Base-by-base conservation (phyloP, 2,888 invertebrate species). In the Sarcophaga rosellei region DNA sequence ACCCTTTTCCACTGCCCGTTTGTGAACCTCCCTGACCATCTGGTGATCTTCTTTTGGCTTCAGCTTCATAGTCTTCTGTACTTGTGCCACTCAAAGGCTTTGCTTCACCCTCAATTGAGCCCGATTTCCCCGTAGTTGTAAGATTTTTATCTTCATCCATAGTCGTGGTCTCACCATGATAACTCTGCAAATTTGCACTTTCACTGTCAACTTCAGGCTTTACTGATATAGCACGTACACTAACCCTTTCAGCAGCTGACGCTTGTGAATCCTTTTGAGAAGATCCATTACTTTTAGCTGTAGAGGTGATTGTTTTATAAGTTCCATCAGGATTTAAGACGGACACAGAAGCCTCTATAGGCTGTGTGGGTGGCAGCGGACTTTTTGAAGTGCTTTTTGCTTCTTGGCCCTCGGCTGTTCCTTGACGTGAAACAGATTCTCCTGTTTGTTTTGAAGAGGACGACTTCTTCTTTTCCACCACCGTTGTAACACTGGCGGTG, bases 151-250 rank as follows among this genome's bases (percentile, higher is more conserved):
- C 81, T 61, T 72, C 88, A 23, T 73, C 81, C 61, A 73, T 78
- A 5, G 66, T 84, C 21, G 23, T 63, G 44, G 81, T 72, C 11
- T 66, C 80, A 15, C 75, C 82, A 62, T 90, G 89, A 88, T 90
- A 91, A 87, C 89, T 91, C 88, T 92, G 92, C 82, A 91, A 90
- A 90, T 95, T 95, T 11, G 94, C 95, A 92, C 95, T 95, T 89
- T 95, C 95, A 84, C 94, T 94, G 90, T 95, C 95, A 20, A 95
- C 94, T 86, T 95, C 95, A 63, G 95, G 94, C 83, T 95, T 95
- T 21, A 94, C 95, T 89, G 94, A 94, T 57, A 95, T 94, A 89
- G 92, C 90, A 90, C 91, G 91, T 88, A 90, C 91, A 90, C 91
- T 92, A 87, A 95, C 91, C 63, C 94, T 90, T 89, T 92, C 92